Conservation (phyloP, 1,140 invertebrate species). For the Marisa cornuarietis region DNA sequence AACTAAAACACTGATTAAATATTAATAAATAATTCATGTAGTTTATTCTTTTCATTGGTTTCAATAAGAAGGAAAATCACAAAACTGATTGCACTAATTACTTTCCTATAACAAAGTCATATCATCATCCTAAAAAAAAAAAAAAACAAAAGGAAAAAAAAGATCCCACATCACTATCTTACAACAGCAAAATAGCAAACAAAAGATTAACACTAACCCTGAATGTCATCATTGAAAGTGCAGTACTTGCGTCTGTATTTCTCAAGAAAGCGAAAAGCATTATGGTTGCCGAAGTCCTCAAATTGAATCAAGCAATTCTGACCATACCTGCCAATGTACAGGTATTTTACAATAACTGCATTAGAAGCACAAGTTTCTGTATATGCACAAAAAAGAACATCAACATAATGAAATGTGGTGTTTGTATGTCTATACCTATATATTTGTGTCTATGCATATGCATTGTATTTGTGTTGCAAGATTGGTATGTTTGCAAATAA, state of each 20-base stretch:
- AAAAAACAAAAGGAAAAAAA: not conserved
- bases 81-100: not conserved
- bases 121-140: not conserved
- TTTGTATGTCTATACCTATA: not conserved
- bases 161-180: not conserved
- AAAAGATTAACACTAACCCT: constrained; percentile 50
- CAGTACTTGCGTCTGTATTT: constrained; percentile 64
- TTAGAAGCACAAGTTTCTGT: too few relatives aligned
- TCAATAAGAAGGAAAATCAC: too few relatives aligned
- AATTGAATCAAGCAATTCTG: constrained; percentile 64
- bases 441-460: not conserved
- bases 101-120: not conserved
- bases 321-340: constrained; percentile 59
- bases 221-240: constrained; percentile 68
- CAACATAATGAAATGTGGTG: too few relatives aligned
- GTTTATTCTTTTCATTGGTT: too few relatives aligned
- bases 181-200: not conserved
- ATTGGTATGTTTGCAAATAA: too few relatives aligned
- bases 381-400: too few relatives aligned
- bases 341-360: not conserved
- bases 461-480: not conserved
- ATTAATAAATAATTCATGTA: too few relatives aligned
- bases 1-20: too few relatives aligned
- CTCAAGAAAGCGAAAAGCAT: constrained; percentile 65
- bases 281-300: constrained; percentile 67